These are phyloP conservation scores for Eunapius fragilis DNA, from an alignment of 37 sponge, comb jelly and placozoan species.

Conservation along the genomic window DNA sequence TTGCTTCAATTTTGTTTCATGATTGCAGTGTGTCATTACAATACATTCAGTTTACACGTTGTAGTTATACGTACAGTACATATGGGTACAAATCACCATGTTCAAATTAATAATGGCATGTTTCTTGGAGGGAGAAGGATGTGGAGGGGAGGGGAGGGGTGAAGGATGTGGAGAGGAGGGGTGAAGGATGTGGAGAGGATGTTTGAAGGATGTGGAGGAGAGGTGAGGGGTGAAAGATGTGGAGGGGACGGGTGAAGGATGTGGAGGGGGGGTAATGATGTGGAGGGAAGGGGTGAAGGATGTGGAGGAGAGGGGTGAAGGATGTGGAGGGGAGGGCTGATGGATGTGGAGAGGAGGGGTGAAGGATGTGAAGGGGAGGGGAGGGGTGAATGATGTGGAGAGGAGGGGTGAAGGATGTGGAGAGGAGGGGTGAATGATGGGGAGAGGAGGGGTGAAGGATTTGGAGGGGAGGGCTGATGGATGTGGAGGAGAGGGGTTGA, in stretches of 20 bases:
- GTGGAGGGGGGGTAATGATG: not conserved
- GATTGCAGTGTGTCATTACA: no score
- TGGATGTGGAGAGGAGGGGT: not conserved
- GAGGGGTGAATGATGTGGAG: no score
- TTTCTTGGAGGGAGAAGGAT: no score
- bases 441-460: not conserved
- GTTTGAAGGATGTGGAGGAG: not conserved
- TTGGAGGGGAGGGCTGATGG: not conserved
- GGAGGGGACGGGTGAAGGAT: not conserved
- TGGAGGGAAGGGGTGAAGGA: not conserved
- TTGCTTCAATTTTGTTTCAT: no score
- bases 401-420: not conserved
- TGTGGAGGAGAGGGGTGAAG: not conserved
- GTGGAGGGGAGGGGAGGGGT: no score
- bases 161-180: no score
- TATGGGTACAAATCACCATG: no score
- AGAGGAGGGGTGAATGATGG: not conserved
- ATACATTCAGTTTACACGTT: no score
- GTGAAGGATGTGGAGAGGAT: no score
- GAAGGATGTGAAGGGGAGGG: not conserved
- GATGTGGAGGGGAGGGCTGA: not conserved
- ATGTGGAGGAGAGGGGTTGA: no score
- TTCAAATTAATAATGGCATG: no score
- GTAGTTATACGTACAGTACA: no score
- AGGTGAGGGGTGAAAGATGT: not conserved